These are phyloP conservation scores for Halcyon badia DNA, from an alignment of 2,797 vertebrate genomes.

Conservation along the genomic window DNA sequence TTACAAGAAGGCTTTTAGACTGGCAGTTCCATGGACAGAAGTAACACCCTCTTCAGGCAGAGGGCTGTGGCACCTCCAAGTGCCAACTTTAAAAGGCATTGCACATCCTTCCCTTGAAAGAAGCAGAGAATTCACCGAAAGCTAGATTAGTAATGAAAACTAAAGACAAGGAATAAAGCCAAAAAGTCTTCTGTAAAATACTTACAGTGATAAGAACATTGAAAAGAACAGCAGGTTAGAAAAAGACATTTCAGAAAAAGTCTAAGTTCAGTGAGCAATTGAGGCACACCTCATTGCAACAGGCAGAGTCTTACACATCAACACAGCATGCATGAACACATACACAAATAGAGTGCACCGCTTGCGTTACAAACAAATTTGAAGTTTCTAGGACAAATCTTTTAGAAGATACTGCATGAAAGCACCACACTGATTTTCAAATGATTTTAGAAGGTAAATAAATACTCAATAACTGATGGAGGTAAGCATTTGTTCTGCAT, in stretches of 20 bases:
- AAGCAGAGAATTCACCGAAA: background rate
- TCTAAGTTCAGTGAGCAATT: background rate
- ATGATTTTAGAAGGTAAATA: background rate
- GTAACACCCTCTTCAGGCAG: background rate
- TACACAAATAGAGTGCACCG: background rate
- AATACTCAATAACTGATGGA: conserved; percentile 25
- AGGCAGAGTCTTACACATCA: background rate
- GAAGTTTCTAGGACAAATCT: conserved; percentile 52
- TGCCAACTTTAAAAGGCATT: background rate
- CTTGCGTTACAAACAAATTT: background rate
- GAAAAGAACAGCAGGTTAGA: background rate
- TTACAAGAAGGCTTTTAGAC: background rate
- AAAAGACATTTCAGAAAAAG: background rate
- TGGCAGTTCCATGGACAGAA: background rate
- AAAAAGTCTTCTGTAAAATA: background rate
- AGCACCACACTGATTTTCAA: background rate
- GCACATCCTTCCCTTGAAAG: background rate
- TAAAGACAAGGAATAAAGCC: background rate
- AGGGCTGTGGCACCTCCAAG: background rate
- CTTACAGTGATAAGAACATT: background rate
- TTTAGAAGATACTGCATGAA: background rate
- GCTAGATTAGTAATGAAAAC: background rate
- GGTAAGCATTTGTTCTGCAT: background rate
- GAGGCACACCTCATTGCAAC: background rate
- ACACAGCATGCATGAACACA: too few species aligned